phyloP scores from a whole-genome alignment of 2,888 invertebrate genomes.

The Lomographa bimaculata region DNA sequence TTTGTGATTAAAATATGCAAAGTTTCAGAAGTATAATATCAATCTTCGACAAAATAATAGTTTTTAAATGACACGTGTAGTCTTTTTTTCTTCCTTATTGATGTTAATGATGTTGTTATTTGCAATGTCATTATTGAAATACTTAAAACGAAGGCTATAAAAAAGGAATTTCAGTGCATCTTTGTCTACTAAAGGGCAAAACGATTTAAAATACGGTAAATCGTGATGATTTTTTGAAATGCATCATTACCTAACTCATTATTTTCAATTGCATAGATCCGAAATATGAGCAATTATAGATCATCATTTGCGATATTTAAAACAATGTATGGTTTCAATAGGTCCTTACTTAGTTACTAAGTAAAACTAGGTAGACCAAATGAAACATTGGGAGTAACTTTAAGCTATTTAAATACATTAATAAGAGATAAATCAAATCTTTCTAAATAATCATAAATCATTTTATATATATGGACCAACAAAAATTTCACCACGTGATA shows the following conservation, averaged over 20 bases:
- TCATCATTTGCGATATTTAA: too few relatives aligned
- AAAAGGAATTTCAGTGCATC: not conserved
- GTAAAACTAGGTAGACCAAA: too few relatives aligned
- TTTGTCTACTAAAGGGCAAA: not conserved
- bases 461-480: not conserved
- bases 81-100: constrained; percentile 18
- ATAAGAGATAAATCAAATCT: constrained; percentile 2
- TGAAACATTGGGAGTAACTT: too few relatives aligned
- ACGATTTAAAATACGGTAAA: too few relatives aligned
- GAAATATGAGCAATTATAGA: too few relatives aligned
- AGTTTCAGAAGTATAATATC: constrained; percentile 10
- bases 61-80: constrained; percentile 5
- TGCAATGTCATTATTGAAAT: constrained; percentile 4
- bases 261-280: too few relatives aligned
- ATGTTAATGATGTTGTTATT: constrained; percentile 1
- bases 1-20: constrained; percentile 16
- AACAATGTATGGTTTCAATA: too few relatives aligned
- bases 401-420: too few relatives aligned
- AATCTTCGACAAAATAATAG: constrained; percentile 7
- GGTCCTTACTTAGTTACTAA: too few relatives aligned
- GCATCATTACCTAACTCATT: not conserved
- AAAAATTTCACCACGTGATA: constrained; percentile 6
- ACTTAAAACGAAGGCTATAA: constrained; percentile 1
- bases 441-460: constrained; percentile 9
- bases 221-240: too few relatives aligned